Evolutionary conservation across 1,140 invertebrate genomes (phyloP), one percentile per base, ranked within the genome.

Genomic region (Octopus sinensis): DNA sequence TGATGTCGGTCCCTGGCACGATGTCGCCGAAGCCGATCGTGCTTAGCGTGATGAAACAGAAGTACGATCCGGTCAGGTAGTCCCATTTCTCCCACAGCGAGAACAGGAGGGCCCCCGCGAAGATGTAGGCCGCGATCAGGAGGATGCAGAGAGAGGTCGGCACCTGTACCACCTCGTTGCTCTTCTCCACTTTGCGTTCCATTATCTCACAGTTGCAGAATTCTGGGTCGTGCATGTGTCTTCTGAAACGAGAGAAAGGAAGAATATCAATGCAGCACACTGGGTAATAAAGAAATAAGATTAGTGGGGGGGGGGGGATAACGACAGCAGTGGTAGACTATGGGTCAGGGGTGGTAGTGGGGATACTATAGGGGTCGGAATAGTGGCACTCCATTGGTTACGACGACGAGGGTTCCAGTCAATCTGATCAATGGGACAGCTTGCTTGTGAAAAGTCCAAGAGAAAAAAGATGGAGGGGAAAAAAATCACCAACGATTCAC

Each of bases 21-120:
- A 98, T 96, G 91, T 98, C 97, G 1, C 97, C 97, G 86, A 98
- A 96, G 3, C 97, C 97, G 84, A 98, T 96, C 3, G 90, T 91
- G 83, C 87, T 92, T 9, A 94, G 88, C 1, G 93, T 96, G 43
- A 96, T 96, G 91, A 97, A 98, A 87, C 96, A 98, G 89, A 98
- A 98, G 90, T 97, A 98, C 76, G 95, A 95, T 53, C 96, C 96
- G 86, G 98, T 97, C 10, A 99, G 91, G 17, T 96, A 93, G 76
- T 94, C 95, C 97, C 90, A 91, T 4, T 84, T 75, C 80, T 91
- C 89, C 89, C 89, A 91, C 23, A 88, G 75, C 4, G 88, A 86
- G 81, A 91, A 91, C 12, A 91, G 83, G 62, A 91, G 76, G 7
- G 90, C 89, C 1, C 91, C 91, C 52, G 87, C 81, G 78, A 90